Conservation (phyloP, 2,888 invertebrate species). For the Heliconius ismenius region DNA sequence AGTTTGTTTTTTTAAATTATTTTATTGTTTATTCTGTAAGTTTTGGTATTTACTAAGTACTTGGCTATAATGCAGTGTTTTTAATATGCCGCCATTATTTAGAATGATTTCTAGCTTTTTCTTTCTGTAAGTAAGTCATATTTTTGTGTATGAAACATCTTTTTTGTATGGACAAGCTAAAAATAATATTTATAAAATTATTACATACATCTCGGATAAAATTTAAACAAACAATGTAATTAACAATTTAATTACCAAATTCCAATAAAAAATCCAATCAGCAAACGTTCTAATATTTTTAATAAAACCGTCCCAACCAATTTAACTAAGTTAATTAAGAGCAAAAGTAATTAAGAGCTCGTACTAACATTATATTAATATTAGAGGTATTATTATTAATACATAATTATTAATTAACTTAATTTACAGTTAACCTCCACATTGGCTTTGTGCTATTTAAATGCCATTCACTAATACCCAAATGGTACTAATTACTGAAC, state of each 20-base stretch:
- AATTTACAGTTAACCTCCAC: neutral
- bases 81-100: neutral
- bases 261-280: neutral
- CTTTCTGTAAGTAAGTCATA: neutral
- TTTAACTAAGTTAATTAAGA: neutral
- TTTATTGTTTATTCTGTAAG: neutral
- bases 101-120: neutral
- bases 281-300: neutral
- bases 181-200: neutral
- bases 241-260: too few relatives aligned
- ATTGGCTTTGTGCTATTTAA: neutral
- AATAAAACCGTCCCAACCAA: neutral
- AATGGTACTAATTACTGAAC: conserved; percentile 13
- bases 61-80: neutral
- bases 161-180: neutral
- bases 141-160: too few relatives aligned
- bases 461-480: conserved; percentile 9
- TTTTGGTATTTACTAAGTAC: neutral
- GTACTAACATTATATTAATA: neutral
- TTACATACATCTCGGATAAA: neutral
- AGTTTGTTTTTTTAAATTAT: neutral
- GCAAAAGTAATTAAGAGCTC: neutral
- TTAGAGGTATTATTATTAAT: neutral
- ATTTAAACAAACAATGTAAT: neutral
- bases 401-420: neutral